phyloP scores from a whole-genome alignment of 2,113 vertebrate species.

The Propithecus coquereli region DNA sequence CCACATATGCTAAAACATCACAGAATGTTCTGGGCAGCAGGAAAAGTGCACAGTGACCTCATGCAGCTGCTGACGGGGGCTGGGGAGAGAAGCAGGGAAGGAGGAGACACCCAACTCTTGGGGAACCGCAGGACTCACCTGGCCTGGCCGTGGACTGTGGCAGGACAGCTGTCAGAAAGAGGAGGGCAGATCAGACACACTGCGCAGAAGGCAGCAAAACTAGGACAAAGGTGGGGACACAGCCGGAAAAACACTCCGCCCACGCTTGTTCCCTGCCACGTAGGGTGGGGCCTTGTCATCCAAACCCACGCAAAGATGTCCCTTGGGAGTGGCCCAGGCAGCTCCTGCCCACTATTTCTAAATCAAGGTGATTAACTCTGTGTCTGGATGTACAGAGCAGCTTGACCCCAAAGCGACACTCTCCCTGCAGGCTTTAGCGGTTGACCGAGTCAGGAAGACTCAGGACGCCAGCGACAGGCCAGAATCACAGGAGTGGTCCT shows the following conservation, averaged over 20 bases:
- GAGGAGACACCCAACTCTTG: rapidly evolving
- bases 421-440: neutral
- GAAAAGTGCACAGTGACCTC: rapidly evolving
- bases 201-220: neutral
- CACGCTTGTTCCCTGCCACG: neutral
- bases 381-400: neutral
- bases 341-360: neutral
- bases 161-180: neutral
- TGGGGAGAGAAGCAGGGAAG: rapidly evolving
- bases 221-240: neutral
- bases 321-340: neutral
- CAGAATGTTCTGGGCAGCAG: rapidly evolving
- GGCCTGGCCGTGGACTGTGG: neutral
- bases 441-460: neutral
- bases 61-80: rapidly evolving
- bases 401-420: neutral
- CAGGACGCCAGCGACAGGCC: neutral
- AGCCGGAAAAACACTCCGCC: no score
- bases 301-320: neutral
- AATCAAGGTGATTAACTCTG: neutral
- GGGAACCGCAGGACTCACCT: neutral
- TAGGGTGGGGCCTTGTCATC: no score
- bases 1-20: rapidly evolving
- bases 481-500: neutral
- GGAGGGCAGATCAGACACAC: neutral